Percentiles rank a stretch among this genome's conserved stretches.
Conservation (phyloP, 2,113 vertebrate species). For the Picathartes gymnocephalus region DNA sequence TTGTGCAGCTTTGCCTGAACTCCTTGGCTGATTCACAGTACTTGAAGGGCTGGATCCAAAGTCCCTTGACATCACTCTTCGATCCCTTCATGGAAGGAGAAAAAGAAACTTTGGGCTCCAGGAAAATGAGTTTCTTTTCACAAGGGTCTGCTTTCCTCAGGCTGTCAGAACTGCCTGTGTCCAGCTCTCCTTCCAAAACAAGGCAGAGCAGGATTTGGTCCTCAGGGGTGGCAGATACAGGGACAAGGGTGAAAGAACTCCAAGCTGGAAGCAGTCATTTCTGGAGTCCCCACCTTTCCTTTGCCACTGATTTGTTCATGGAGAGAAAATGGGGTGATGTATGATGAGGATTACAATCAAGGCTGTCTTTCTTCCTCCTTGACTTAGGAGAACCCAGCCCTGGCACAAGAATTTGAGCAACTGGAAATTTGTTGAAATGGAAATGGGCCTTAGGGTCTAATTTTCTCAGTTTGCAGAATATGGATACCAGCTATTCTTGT, state of each 20-base stretch:
- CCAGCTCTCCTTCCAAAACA: not conserved
- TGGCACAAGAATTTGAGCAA: not conserved
- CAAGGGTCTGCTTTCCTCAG: not conserved
- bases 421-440: not conserved
- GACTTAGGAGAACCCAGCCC: not conserved
- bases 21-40: not conserved
- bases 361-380: not conserved
- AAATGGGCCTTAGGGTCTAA: not conserved
- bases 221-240: not conserved
- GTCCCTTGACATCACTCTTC: not conserved
- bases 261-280: rapidly evolving
- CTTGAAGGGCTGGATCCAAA: not conserved
- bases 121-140: not conserved
- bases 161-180: not conserved
- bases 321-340: not conserved
- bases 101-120: not conserved
- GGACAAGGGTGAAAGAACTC: not conserved
- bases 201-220: not conserved
- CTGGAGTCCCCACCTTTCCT: not conserved
- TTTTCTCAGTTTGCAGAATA: not conserved
- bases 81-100: not conserved
- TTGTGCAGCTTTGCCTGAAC: not conserved
- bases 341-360: rapidly evolving
- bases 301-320: not conserved
- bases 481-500: not conserved